Evolutionary conservation across 2,113 vertebrate genomes (phyloP), one percentile per base, ranked within the genome.

Genomic region (Spilogale gracilis): DNA sequence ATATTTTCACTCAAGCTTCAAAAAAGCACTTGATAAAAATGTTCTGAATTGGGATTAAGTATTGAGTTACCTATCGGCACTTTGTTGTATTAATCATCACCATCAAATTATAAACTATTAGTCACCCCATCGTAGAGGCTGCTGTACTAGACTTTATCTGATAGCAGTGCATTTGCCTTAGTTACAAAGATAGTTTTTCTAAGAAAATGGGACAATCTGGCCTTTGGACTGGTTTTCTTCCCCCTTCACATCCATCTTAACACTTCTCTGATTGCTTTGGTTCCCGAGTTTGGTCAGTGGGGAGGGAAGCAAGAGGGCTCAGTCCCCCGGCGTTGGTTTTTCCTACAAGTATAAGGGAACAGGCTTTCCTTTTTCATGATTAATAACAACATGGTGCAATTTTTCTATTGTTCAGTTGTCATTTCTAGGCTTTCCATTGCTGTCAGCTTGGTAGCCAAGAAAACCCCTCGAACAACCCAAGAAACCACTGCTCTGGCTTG

Each of bases 321-420:
- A 80, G 50, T 63, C 50, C 50, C 13, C 85, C 73, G 52, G 89
- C 78, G 4, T 0, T 7, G 0, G 0, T 56, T 90, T 94, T 97
- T 90, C 56, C 89, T 93, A 30, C 56, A 67, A 60, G 69, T 93
- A 88, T 81, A 21, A 8, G 43, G 83, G 61, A 96, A 71, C 27
- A 87, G 43, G 9, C 84, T 84, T 92, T 58, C 94, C 13, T 91
- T 94, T 54, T 27, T 6, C 56, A 27, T 82, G 56, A 93, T 97
- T 97, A 94, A 97, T 86, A 98, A 92, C 52, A 93, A 96, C 58
- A 50, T 65, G 11, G 52, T 91, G 71, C 67, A 92, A 81, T 76
- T 90, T 78, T 95, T 74, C 60, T 79, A 86, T 96, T 98, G 95
- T 96, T 95, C 54, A 5, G 27, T 21, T 96, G 92, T 96, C 94